Percentiles rank a stretch among this genome's conserved stretches.
phyloP scores from a whole-genome alignment of 2,888 invertebrate genomes.

The Cartodere bifasciata region DNA sequence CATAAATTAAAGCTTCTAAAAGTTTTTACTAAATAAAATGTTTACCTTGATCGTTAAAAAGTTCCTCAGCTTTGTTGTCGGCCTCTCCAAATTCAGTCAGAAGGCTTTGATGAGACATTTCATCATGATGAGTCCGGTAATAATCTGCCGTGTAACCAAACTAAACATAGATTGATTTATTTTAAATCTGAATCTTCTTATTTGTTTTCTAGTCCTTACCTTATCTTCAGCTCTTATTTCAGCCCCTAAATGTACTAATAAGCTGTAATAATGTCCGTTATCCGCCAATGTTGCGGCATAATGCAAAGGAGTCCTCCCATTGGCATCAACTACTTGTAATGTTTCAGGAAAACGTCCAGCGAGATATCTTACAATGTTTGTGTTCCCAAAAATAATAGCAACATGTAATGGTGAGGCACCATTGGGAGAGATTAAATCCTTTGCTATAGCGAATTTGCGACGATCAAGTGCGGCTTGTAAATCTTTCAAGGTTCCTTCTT shows the following conservation, averaged over 20 bases:
- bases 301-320: constrained; percentile 77
- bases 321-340: constrained; percentile 55
- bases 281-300: constrained; percentile 76
- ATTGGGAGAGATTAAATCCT: constrained; percentile 69
- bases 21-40: constrained; percentile 10
- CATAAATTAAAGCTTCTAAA: constrained; percentile 23
- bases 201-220: constrained; percentile 39
- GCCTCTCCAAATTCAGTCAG: constrained; percentile 57
- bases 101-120: constrained; percentile 56
- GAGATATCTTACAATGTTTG: constrained; percentile 61
- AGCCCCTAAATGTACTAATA: constrained; percentile 74
- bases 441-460: constrained; percentile 81
- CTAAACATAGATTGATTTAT: constrained; percentile 35
- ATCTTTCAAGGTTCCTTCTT: constrained; percentile 71
- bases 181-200: not conserved
- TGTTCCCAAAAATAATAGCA: constrained; percentile 73
- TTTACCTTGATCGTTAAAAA: constrained; percentile 69
- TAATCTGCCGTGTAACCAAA: constrained; percentile 68
- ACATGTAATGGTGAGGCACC: constrained; percentile 81
- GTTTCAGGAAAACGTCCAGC: constrained; percentile 79
- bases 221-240: constrained; percentile 73
- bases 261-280: constrained; percentile 77
- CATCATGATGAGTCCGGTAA: constrained; percentile 54
- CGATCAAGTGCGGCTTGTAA: constrained; percentile 77
- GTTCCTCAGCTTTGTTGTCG: constrained; percentile 49